Evolutionary conservation across 2,888 invertebrate species (phyloP).

Genomic region (Nipponacmea schrenckii): DNA sequence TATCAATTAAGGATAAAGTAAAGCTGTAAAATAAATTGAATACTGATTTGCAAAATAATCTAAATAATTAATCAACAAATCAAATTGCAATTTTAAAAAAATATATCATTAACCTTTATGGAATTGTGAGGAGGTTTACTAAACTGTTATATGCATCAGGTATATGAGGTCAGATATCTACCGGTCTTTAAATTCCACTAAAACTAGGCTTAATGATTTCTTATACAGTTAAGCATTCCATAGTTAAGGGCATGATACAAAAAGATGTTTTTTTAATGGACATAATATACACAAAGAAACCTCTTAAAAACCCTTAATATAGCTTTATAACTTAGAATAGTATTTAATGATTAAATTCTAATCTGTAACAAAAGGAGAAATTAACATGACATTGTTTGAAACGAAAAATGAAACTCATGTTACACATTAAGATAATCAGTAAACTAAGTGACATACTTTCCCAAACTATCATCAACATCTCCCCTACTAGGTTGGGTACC

Average conservation of each 20-base stretch:
- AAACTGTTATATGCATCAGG: too few species aligned
- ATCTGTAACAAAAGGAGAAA: slow-evolving; percentile 9
- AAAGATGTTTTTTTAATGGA: too few species aligned
- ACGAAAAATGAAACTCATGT: neutral
- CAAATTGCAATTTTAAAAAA: neutral
- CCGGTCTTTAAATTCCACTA: neutral
- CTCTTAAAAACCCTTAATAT: too few species aligned
- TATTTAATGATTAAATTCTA: too few species aligned
- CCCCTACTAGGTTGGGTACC: slow-evolving; percentile 91
- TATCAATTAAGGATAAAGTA: slow-evolving; percentile 93
- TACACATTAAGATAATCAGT: too few species aligned
- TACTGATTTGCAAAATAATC: neutral
- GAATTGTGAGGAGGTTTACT: too few species aligned
- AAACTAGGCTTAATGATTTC: neutral
- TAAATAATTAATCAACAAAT: neutral
- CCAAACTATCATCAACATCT: slow-evolving; percentile 94
- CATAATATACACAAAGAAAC: too few species aligned
- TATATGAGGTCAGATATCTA: too few species aligned
- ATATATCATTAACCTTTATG: neutral
- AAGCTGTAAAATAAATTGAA: slow-evolving; percentile 76
- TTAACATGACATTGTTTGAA: neutral
- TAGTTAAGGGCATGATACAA: too few species aligned
- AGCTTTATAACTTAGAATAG: too few species aligned
- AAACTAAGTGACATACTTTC: slow-evolving; percentile 81
- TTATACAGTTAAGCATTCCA: too few species aligned